Evolutionary conservation across 2,797 vertebrate genomes (phyloP).

Genomic region (Melanotaenia pygmaea): DNA sequence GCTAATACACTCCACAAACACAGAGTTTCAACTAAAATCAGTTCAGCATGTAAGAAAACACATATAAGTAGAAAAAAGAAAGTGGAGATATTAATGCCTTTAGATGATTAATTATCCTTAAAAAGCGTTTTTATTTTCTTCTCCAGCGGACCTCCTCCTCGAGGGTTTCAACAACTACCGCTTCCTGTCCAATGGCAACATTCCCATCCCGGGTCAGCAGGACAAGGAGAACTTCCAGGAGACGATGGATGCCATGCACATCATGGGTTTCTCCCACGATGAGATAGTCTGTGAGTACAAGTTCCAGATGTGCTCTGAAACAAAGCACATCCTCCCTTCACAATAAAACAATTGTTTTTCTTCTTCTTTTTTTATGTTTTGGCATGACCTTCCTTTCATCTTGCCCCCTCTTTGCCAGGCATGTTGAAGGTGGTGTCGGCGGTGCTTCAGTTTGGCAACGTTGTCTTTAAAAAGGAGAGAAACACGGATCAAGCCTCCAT

Average conservation of each 20-base stretch:
- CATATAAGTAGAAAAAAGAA: not conserved
- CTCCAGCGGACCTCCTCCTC: slow-evolving; percentile 93
- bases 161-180: slow-evolving; percentile 96
- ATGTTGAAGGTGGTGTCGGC: slow-evolving; percentile 97
- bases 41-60: not conserved
- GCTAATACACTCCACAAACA: not conserved
- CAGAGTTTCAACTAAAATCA: not conserved
- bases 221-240: slow-evolving; percentile 99
- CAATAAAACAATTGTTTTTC: not conserved
- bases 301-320: slow-evolving; percentile 34
- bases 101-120: not conserved
- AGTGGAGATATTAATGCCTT: not conserved
- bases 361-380: not conserved
- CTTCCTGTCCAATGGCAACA: slow-evolving; percentile 96
- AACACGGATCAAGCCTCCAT: slow-evolving; percentile 98
- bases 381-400: slow-evolving; percentile 2
- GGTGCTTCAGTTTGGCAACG: slow-evolving; percentile 96
- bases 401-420: slow-evolving; percentile 74
- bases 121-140: slow-evolving; percentile 1
- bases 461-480: slow-evolving; percentile 97
- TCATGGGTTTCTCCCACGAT: slow-evolving; percentile 97
- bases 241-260: slow-evolving; percentile 98
- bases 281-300: slow-evolving; percentile 90
- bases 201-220: slow-evolving; percentile 97
- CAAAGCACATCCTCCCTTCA: not conserved